Conservation (phyloP, 92 coral and sea anemone genomes). For the Desmophyllum pertusum region DNA sequence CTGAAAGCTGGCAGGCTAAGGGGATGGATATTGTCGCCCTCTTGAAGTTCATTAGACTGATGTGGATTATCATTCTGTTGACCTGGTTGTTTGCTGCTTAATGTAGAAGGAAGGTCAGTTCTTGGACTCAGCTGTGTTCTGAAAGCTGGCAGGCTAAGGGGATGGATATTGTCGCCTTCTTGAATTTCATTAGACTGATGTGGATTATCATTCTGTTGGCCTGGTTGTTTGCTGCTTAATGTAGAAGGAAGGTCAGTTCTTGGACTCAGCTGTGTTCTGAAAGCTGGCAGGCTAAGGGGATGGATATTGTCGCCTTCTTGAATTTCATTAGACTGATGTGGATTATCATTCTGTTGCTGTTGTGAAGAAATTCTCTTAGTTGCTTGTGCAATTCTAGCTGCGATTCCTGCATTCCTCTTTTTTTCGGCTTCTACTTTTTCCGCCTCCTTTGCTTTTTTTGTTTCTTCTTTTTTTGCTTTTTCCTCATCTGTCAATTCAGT, state of each 20-base stretch:
- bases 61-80: too few species aligned
- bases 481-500: conserved; percentile 1
- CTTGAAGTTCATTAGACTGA: neutral
- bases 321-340: neutral
- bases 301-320: neutral
- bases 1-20: conserved; percentile 14
- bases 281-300: conserved; percentile 1
- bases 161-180: too few species aligned
- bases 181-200: too few species aligned
- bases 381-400: conserved; percentile 22
- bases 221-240: conserved; percentile 2
- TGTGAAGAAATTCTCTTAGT: conserved; percentile 20
- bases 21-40: neutral
- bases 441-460: conserved; percentile 18
- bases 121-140: too few species aligned
- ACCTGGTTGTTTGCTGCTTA: too few species aligned
- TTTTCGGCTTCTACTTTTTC: conserved; percentile 21
- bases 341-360: neutral
- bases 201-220: too few species aligned
- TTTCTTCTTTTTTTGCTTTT: conserved; percentile 6
- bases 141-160: too few species aligned
- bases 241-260: conserved; percentile 11
- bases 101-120: too few species aligned
- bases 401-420: conserved; percentile 31
- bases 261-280: neutral